Evolutionary conservation across 2,797 vertebrate genomes (phyloP), one percentile per base, ranked within the genome.

Genomic region (Lepilemur septentrionalis): DNA sequence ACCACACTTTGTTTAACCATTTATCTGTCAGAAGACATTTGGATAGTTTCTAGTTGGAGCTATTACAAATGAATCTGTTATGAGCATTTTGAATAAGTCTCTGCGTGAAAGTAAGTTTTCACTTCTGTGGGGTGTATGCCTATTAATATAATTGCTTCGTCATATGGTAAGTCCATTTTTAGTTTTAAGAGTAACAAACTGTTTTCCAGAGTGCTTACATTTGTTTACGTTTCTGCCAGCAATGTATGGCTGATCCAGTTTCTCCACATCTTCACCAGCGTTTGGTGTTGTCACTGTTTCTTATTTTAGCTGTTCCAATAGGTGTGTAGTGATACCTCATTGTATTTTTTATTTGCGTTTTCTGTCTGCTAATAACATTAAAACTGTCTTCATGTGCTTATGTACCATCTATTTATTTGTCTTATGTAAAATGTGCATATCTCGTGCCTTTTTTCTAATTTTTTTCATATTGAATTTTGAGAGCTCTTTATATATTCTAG

Each of bases 61-160:
- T 13, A 1, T 57, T 69, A 4, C n/a, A 7, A 14, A 3, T 4
- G 10, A 28, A 48, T 50, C 48, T 23, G 0, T 15, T 2, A 0
- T 12, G 57, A 76, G n/a, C 50, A 9, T 28, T 14, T 0, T 0
- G 12, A 15, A 5, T 10, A 6, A 4, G n/a, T 41, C 32, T 23
- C 46, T 2, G 35, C 32, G 4, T 20, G 57, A 59, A 32, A 57
- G 25, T 10, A 15, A 28, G 76, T 55, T 32, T 79, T 41, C 41
- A 23, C 25, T 22, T 70, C 57, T 35, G n/a, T 46, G 63, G 38
- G 41, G 0, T 32, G 22, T 30, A 3, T 0, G n/a, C 92, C 92
- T 55, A 0, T 5, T 38, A 46, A 48, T 3, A 5, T 22, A 38
- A 14, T 30, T 18, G 46, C 87, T 35, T 55, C 59, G 80, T 69